Evolutionary conservation across 2,797 vertebrate genomes (phyloP).

Genomic region (Periophthalmus magnuspinnatus): DNA sequence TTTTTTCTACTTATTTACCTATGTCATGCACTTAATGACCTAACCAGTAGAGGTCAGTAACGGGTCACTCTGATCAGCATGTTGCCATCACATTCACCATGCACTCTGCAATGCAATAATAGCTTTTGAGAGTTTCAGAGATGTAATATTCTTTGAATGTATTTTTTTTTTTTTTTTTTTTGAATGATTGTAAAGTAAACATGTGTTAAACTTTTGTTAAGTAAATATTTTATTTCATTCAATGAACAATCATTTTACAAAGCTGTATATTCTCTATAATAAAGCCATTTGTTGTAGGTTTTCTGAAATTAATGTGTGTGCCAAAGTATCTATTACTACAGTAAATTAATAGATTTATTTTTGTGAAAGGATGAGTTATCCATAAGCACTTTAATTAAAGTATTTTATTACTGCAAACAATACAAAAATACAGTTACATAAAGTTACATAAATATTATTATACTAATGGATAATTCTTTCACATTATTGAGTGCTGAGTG

Average conservation of each 20-base stretch:
- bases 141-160: neutral
- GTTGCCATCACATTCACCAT: neutral
- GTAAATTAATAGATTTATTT: neutral
- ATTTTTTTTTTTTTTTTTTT: too few relatives aligned
- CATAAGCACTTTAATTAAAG: constrained; percentile 5
- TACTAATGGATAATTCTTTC: constrained; percentile 55
- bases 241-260: neutral
- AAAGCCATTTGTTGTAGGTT: neutral
- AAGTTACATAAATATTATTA: constrained; percentile 60
- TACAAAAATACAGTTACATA: constrained; percentile 49
- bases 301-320: neutral
- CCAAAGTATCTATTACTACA: neutral
- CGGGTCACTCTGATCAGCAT: neutral
- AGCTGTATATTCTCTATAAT: neutral
- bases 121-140: neutral
- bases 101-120: neutral
- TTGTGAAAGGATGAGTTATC: neutral
- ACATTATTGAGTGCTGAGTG: constrained; percentile 54
- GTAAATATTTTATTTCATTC: neutral
- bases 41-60: constrained; percentile 57
- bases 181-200: neutral
- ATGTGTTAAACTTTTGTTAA: neutral
- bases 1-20: neutral
- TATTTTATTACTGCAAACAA: constrained; percentile 56
- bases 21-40: constrained; percentile 24